Percentiles rank a stretch among this genome's conserved stretches.
These are phyloP conservation scores for Nansenia antarctica DNA, from an alignment of 2,113 vertebrate species.

Conservation along the genomic window DNA sequence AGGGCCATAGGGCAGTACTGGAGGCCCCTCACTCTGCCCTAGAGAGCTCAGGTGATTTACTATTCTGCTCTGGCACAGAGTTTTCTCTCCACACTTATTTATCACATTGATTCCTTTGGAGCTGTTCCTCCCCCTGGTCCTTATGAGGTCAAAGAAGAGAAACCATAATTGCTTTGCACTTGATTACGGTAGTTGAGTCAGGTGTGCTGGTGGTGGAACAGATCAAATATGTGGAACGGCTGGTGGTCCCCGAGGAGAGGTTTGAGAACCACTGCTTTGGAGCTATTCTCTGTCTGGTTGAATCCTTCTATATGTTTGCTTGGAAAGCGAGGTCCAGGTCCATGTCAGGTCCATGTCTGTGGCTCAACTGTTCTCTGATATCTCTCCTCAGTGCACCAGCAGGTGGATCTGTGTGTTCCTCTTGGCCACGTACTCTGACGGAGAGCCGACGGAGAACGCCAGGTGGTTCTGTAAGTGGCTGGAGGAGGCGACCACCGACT, in stretches of 20 bases:
- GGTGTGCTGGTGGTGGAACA: no score
- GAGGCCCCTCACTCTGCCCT: not conserved
- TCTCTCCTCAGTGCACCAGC: constrained; percentile 70
- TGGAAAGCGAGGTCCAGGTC: no score
- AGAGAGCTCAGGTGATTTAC: not conserved
- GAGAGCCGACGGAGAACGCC: constrained; percentile 81
- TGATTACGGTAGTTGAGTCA: no score
- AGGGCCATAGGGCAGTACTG: not conserved
- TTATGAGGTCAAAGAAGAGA: no score
- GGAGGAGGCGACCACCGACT: constrained; percentile 87
- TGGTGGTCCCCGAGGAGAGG: no score
- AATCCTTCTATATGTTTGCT: not conserved
- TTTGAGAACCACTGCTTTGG: no score
- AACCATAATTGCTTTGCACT: no score
- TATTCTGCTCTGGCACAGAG: not conserved
- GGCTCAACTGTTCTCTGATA: constrained; percentile 3
- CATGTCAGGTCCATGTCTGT: no score
- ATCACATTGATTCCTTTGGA: not conserved
- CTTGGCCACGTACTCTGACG: constrained; percentile 88
- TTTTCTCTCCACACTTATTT: not conserved
- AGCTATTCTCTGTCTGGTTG: not conserved
- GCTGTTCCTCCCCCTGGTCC: no score
- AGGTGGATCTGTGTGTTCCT: constrained; percentile 86
- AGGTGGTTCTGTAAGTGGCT: constrained; percentile 96
- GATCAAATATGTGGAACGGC: no score